Base-by-base conservation (phyloP, 2,113 vertebrate genomes). In the Sinocyclocheilus rhinocerous region DNA sequence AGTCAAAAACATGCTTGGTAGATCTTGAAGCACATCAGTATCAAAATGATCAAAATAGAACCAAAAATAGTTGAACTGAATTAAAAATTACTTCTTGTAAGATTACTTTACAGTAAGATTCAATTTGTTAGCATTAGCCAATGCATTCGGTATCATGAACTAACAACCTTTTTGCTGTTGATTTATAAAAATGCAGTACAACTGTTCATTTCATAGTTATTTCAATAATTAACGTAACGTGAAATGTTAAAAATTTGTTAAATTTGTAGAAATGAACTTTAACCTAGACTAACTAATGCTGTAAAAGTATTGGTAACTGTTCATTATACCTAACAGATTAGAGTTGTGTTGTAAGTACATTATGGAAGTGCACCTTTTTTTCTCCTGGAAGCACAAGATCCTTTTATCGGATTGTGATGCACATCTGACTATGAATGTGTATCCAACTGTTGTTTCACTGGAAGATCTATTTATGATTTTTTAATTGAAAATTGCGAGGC, bases 11-110 rank as follows among this genome's bases (percentile, higher is more conserved):
- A 42, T 4, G 55, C 20, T 63, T 83, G 73, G 76, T 59, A 45
- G 39, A 65, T 52, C 48, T 55, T 50, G n/a, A 76, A 52, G 20
- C 24, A 82, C n/a, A 61, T 84, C 22, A 82, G 76, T 18, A 88
- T 3, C 36, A 29, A 57, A 39, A 57, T 26, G 33, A 76, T 69
- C 33, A 1, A 39, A 84, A 78, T 11, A 22, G 6, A 75, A n/a
- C 72, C 11, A 15, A 75, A 69, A 42, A 33, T 70, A 39, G 67
- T 42, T 42, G 70, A 73, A n/a, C 1, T 45, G 36, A n/a, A 73
- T 20, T n/a, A 45, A 42, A 75, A 45, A 52, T 12, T 0, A 12
- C 10, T 13, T 42, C 18, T 20, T 22, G 18, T 13, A 13, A 18
- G 7, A 36, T 36, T 5, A 70, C 67, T 36, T 72, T 72, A 72